Conservation (phyloP, 1,140 invertebrate genomes). For the Ostrea denselamellosa region DNA sequence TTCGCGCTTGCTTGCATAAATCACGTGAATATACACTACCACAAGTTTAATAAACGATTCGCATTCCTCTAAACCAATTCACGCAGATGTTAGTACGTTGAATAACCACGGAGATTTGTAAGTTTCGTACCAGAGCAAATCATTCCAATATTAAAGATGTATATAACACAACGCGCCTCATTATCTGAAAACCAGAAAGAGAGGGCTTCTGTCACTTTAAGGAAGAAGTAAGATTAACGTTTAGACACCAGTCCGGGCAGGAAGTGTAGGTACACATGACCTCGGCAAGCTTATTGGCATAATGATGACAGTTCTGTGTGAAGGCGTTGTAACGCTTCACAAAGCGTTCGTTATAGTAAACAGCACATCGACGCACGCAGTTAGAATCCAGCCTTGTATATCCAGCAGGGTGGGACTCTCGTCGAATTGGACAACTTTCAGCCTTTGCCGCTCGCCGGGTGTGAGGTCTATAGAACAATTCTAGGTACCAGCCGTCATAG, state of each 20-base stretch:
- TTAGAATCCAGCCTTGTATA: neutral
- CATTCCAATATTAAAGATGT: too few species aligned
- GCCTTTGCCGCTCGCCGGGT: slow-evolving; percentile 19
- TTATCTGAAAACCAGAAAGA: too few species aligned
- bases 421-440: neutral
- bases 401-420: neutral
- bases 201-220: neutral
- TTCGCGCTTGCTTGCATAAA: too few species aligned
- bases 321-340: neutral
- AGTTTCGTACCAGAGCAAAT: too few species aligned
- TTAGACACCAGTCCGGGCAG: slow-evolving; percentile 4
- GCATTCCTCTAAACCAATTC: too few species aligned
- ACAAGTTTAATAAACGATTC: too few species aligned
- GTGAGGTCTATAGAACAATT: slow-evolving; percentile 23
- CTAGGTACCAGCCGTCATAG: slow-evolving; percentile 32
- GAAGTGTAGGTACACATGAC: neutral
- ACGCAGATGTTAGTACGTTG: too few species aligned
- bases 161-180: too few species aligned
- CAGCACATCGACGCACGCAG: slow-evolving; percentile 23
- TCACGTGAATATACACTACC: too few species aligned
- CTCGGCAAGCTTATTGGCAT: slow-evolving; percentile 37
- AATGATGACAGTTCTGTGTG: slow-evolving; percentile 23
- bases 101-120: too few species aligned
- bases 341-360: slow-evolving; percentile 26
- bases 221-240: neutral